Evolutionary conservation across 2,113 vertebrate species (phyloP), one percentile per base, ranked within the genome.

Genomic region (Candoia aspera): DNA sequence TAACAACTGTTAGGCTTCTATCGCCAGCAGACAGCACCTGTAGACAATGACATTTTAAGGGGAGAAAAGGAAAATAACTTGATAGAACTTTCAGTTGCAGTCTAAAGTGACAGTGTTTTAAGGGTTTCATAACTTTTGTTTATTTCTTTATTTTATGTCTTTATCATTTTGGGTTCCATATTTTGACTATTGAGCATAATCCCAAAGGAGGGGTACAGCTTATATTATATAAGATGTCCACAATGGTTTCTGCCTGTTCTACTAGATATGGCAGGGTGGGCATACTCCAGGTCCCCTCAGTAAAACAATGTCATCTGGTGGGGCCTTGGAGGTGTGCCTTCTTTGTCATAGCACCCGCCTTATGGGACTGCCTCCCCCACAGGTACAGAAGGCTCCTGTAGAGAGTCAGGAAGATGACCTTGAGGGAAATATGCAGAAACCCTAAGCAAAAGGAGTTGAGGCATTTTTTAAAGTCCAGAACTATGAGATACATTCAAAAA

Each of bases 1-100:
- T 91, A 1, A 73, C 2, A 57, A 57, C 85, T 92, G 33, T 73
- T 89, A 62, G 57, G 21, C 86, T 95, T 93, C 86, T 1, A 62
- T 89, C 84, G n/a, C 26, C 91, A 59, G 23, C 83, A 55, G 26
- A 54, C 86, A 49, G 26, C 33, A 89, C 89, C 24, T 90, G 10
- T 26, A 92, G 93, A 59, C 9, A 37, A 0, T 0, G 17, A 3
- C 26, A 33, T 19, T 60, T 23, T 73, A 42, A 55, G 88, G 37
- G 10, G 57, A 21, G 23, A 11, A 4, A 33, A 58, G 9, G 33
- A 0, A 26, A 37, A 15, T 85, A 84, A 64, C 10, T 58, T 94
- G 24, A 46, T 55, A 8, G 91, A 1, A 0, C 21, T 37, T 89
- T 90, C 4, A n/a, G 19, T 15, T 84, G 90, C 4, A 58, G 8